Conservation (phyloP, 1,140 invertebrate genomes). For the Andrena cerasifolii region DNA sequence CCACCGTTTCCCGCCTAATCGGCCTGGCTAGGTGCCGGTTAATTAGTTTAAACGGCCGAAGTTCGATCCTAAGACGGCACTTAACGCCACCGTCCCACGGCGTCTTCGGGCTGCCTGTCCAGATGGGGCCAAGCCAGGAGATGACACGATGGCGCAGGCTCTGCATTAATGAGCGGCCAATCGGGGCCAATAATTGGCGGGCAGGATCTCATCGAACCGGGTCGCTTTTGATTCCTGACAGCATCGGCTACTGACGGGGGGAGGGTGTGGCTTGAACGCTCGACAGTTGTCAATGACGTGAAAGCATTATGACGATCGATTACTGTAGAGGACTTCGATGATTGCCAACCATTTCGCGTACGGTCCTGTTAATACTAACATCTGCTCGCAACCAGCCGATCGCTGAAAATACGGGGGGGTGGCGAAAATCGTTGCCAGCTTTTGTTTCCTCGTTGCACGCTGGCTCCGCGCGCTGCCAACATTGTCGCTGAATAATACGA, state of each 20-base stretch:
- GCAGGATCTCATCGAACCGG: slow-evolving; percentile 25
- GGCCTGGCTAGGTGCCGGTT: not conserved
- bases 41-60: slow-evolving; percentile 35
- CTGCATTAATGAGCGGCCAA: slow-evolving; percentile 26
- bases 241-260: not conserved
- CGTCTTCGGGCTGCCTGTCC: not conserved
- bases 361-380: slow-evolving; percentile 33
- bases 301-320: slow-evolving; percentile 52
- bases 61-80: not conserved
- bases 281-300: slow-evolving; percentile 50
- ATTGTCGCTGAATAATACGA: no score
- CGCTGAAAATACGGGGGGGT: not conserved
- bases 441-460: not conserved
- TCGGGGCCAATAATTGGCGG: slow-evolving; percentile 36
- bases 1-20: not conserved
- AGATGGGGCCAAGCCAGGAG: not conserved
- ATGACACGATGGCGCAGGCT: not conserved
- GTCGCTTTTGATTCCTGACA: slow-evolving; percentile 42
- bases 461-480: not conserved
- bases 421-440: not conserved
- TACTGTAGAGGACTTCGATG: slow-evolving; percentile 17
- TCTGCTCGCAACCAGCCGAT: slow-evolving; percentile 16
- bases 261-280: not conserved
- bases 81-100: not conserved
- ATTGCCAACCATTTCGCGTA: slow-evolving; percentile 28